Evolutionary conservation across 2,888 invertebrate genomes (phyloP).

Genomic region (Chrysolina oricalcia): DNA sequence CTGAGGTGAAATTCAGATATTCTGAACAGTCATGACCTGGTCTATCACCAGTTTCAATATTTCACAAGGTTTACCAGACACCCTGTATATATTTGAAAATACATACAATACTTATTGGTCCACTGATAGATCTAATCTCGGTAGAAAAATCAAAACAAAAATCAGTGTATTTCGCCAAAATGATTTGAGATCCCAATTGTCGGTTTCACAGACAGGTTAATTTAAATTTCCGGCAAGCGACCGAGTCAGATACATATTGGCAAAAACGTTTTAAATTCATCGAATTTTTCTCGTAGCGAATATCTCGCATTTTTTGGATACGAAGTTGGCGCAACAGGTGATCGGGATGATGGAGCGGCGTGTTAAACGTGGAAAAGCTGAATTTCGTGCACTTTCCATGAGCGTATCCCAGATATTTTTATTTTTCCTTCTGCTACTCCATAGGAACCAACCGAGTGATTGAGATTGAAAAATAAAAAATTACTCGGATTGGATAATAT

Average conservation of each 20-base stretch:
- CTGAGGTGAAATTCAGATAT: too few species aligned
- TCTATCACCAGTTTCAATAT: too few species aligned
- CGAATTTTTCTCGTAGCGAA: slow-evolving; percentile 65
- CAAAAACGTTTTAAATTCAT: slow-evolving; percentile 67
- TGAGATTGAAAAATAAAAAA: too few species aligned
- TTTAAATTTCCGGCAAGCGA: neutral
- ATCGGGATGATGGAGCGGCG: slow-evolving; percentile 45
- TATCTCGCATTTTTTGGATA: slow-evolving; percentile 39
- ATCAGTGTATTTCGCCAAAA: neutral
- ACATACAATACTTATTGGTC: too few species aligned
- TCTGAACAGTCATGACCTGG: too few species aligned
- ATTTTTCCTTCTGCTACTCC: too few species aligned
- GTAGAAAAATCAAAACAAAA: neutral
- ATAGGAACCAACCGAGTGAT: too few species aligned
- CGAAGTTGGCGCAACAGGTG: slow-evolving; percentile 45
- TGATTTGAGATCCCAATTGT: neutral
- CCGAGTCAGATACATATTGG: slow-evolving; percentile 44
- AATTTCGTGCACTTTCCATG: slow-evolving; percentile 34
- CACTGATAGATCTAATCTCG: neutral
- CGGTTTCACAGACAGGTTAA: neutral
- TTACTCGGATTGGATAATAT: too few species aligned
- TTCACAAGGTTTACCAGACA: too few species aligned
- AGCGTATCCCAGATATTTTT: slow-evolving; percentile 18
- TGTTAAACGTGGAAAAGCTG: slow-evolving; percentile 46
- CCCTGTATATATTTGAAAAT: too few species aligned